These are phyloP conservation scores for Epinotia bilunana DNA, from an alignment of 2,888 invertebrate genomes.

Conservation along the genomic window DNA sequence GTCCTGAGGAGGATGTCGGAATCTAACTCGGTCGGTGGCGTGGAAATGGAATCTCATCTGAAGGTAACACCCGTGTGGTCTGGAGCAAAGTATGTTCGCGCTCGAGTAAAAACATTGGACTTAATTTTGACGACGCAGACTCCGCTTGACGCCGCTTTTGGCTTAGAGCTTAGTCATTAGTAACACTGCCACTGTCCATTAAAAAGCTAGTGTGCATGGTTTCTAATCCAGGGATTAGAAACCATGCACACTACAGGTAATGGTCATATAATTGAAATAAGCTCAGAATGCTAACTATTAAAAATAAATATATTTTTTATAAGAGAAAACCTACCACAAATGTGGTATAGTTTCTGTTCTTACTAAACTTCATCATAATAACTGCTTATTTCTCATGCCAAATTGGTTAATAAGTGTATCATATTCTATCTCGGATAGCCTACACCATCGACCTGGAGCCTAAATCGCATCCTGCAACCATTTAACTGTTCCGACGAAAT, in stretches of 20 bases:
- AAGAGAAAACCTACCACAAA: too few species aligned
- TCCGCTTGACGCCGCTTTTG: too few species aligned
- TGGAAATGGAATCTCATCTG: slow-evolving; percentile 26
- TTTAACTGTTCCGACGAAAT: slow-evolving; percentile 53
- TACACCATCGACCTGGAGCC: slow-evolving; percentile 52
- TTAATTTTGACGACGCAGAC: too few species aligned
- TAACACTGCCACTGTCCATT: too few species aligned
- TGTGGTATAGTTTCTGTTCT: neutral
- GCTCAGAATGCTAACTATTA: too few species aligned
- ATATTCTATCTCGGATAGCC: neutral
- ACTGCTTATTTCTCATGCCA: neutral
- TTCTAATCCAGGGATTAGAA: too few species aligned
- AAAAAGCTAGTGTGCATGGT: too few species aligned
- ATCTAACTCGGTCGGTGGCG: slow-evolving; percentile 16
- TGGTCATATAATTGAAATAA: too few species aligned
- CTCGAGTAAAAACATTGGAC: too few species aligned
- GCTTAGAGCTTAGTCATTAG: too few species aligned
- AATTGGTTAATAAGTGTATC: neutral
- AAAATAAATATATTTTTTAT: neutral
- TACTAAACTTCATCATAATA: neutral
- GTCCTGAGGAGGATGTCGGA: slow-evolving; percentile 60
- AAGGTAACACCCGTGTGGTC: slow-evolving; percentile 13
- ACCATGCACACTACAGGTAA: too few species aligned
- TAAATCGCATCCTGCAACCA: slow-evolving; percentile 55
- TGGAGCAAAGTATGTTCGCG: too few species aligned